A percentile compares a stretch with the other conserved stretches of the same genome.
Evolutionary conservation across 2,113 vertebrate species (phyloP).

Genomic region (Eudyptes chrysolophus): DNA sequence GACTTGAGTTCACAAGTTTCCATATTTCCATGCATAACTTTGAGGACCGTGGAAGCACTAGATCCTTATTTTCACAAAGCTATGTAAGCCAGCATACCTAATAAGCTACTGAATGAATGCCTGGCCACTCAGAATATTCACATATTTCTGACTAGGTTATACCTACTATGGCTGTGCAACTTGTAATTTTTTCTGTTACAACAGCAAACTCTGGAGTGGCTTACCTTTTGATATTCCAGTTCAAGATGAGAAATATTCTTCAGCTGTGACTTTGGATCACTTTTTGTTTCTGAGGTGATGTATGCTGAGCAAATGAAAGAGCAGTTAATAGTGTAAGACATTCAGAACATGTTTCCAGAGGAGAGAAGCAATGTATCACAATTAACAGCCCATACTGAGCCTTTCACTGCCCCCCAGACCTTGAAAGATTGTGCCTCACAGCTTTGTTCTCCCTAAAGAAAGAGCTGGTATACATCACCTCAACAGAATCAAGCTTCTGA

Average conservation of each 20-base stretch:
- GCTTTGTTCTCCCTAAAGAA: slow-evolving; percentile 46
- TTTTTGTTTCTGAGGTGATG: not conserved
- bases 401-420: not conserved
- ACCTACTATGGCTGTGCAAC: rapidly evolving
- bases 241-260: not conserved
- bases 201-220: not conserved
- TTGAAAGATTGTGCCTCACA: slow-evolving; percentile 19
- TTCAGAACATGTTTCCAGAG: slow-evolving; percentile 6
- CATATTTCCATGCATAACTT: rapidly evolving
- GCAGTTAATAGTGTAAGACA: not conserved
- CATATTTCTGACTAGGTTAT: not conserved
- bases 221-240: not conserved
- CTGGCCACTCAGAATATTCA: not conserved
- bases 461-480: slow-evolving; percentile 36
- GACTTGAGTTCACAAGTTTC: not conserved
- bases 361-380: slow-evolving; percentile 56
- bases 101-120: not conserved
- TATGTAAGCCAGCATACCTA: not conserved
- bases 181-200: not conserved
- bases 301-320: not conserved
- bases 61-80: not conserved
- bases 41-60: not conserved
- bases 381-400: slow-evolving; percentile 4
- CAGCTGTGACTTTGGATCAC: not conserved
- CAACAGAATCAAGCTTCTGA: slow-evolving; percentile 62